Evolutionary conservation across 2,113 vertebrate genomes (phyloP), one percentile per base, ranked within the genome.

Genomic region (Stegostoma tigrinum): DNA sequence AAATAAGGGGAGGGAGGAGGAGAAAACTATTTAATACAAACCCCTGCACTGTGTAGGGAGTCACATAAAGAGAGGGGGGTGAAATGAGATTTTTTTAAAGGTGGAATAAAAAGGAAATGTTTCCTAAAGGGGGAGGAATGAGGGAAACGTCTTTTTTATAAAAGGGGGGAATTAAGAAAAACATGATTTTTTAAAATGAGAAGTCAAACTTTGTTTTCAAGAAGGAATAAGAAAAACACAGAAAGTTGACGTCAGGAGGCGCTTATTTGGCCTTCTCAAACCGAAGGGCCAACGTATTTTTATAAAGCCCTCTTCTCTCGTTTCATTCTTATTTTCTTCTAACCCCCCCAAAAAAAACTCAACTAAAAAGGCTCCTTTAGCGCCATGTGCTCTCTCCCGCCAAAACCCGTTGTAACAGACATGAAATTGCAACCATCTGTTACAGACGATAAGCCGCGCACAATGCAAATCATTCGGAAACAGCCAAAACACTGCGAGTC

Each of bases 321-420:
- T 64, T n/a, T 21, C 5, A 7, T n/a, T 38, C 55, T 61, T 61
- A 61, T 12, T 10, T 61, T 61, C 15, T 3, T 6, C 34, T 7
- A 1, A 15, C 89, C 34, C 89, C 64, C 34, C 55, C 87, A 21
- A 61, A 61, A 12, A 61, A 61, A 61, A 8, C 85, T 34, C 89
- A n/a, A 64, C 24, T 27, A 61, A 90, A 90, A 90, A 91, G 15
- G 6, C 5, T 34, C 61, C 23, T 91, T 93, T 66, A 66, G 89
- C 89, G 89, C 89, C 89, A 93, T 93, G 89, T 93, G 89, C 89
- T 7, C 89, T 93, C 89, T 93, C 89, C 89, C 89, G 89, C 89
- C 89, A 93, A 93, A 93, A 93, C 55, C 89, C 89, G 89, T 93
- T 93, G 89, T 64, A 93, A 93, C 89, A 93, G 89, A 93, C 89